Conservation (phyloP, 2,797 vertebrate genomes). For the Tachyglossus aculeatus region DNA sequence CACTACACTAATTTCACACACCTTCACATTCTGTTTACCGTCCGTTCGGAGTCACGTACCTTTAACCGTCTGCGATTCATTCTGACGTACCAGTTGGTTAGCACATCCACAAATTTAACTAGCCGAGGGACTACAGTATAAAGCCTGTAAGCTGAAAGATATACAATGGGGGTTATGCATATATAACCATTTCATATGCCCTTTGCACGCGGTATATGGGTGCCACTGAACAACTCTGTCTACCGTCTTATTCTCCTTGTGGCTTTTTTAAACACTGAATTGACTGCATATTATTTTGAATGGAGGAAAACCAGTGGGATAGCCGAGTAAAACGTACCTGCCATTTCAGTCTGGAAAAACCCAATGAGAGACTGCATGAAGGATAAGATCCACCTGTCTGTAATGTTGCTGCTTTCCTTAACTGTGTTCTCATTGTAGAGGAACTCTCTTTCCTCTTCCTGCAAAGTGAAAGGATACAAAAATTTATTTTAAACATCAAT, state of each 20-base stretch:
- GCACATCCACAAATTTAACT: conserved; percentile 95
- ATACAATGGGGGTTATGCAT: background rate
- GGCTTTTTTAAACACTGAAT: no score
- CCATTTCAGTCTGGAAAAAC: conserved; percentile 95
- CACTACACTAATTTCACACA: background rate
- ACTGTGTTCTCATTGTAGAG: conserved; percentile 87
- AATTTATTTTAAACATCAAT: no score
- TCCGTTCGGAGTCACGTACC: conserved; percentile 73
- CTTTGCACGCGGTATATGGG: no score
- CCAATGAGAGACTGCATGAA: conserved; percentile 94
- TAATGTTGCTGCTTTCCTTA: conserved; percentile 89
- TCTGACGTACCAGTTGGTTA: conserved; percentile 98
- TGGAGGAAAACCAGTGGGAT: no score
- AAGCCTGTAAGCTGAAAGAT: conserved; percentile 85
- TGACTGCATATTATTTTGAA: no score
- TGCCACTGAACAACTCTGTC: no score
- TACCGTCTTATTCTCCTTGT: no score
- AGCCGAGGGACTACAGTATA: conserved; percentile 95
- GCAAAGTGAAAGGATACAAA: background rate
- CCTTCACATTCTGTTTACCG: background rate
- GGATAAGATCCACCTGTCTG: conserved; percentile 96
- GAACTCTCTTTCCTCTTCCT: conserved; percentile 89
- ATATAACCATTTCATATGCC: no score
- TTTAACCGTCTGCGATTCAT: conserved; percentile 95
- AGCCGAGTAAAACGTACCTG: no score